phyloP scores from a whole-genome alignment of 2,888 invertebrate genomes.

The Parnassius orleans region DNA sequence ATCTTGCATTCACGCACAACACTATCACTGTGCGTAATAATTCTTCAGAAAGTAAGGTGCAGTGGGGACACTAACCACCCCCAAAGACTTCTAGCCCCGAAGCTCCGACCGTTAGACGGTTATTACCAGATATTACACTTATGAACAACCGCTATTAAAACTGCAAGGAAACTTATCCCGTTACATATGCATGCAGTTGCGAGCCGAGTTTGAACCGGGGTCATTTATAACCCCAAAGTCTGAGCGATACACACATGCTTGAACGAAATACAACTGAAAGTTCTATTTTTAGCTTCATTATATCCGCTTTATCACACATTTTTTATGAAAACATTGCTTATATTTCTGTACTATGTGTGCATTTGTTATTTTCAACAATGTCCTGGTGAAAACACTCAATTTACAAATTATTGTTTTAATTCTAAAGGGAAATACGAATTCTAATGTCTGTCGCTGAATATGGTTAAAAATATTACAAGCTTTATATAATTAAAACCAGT shows the following conservation, averaged over 20 bases:
- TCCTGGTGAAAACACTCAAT: too few species aligned
- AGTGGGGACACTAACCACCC: conserved; percentile 36
- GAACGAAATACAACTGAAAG: conserved; percentile 26
- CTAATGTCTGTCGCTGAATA: too few species aligned
- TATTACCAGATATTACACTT: conserved; percentile 75
- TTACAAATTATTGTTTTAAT: too few species aligned
- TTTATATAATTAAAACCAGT: too few species aligned
- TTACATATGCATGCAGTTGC: conserved; percentile 69
- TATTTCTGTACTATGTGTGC: too few species aligned
- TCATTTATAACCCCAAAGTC: conserved; percentile 58
- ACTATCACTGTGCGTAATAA: conserved; percentile 8
- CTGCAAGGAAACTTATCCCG: conserved; percentile 62
- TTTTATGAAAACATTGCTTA: too few species aligned
- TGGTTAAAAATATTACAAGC: too few species aligned
- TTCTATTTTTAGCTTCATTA: not conserved
- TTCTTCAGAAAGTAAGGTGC: conserved; percentile 9
- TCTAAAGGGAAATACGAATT: too few species aligned
- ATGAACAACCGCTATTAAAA: conserved; percentile 70
- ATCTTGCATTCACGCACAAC: not conserved
- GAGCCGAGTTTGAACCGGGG: conserved; percentile 45
- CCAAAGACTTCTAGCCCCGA: conserved; percentile 33
- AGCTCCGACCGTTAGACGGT: conserved; percentile 39
- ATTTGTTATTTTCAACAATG: too few species aligned
- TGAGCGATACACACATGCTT: conserved; percentile 37
- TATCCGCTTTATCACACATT: too few species aligned